Percentiles rank a stretch among this genome's conserved stretches.
Evolutionary conservation across 2,888 invertebrate species (phyloP).

Genomic region (Nomada hirtipes): DNA sequence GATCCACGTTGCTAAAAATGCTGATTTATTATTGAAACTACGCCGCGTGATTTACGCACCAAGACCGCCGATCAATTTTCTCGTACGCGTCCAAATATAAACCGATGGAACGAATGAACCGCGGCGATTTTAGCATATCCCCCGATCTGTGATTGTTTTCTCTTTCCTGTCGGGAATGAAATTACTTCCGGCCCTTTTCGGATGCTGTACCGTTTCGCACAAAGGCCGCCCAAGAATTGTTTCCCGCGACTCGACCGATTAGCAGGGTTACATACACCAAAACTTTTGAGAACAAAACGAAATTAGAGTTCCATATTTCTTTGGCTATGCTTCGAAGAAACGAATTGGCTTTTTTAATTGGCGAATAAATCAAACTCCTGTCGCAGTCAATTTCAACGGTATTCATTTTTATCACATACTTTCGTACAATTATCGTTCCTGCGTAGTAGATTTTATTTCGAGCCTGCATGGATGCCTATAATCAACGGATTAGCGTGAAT

Average conservation of each 20-base stretch:
- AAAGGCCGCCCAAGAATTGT: neutral
- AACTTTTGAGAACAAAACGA: neutral
- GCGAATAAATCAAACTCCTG: neutral
- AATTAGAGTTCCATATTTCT: neutral
- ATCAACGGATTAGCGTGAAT: neutral
- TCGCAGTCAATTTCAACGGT: too few species aligned
- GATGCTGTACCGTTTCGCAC: conserved; percentile 8
- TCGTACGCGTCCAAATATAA: neutral
- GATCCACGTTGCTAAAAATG: conserved; percentile 5
- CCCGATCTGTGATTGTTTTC: neutral
- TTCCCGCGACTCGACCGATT: conserved; percentile 22
- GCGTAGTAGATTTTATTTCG: too few species aligned
- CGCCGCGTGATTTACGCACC: conserved; percentile 1
- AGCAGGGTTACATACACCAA: neutral
- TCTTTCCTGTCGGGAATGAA: neutral
- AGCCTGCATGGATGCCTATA: too few species aligned
- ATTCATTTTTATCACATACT: too few species aligned
- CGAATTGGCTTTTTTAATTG: neutral
- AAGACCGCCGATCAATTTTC: neutral
- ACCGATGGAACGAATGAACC: neutral
- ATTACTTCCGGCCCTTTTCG: conserved; percentile 13
- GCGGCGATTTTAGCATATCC: too few species aligned
- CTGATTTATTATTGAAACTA: conserved; percentile 31
- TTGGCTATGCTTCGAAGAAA: too few species aligned
- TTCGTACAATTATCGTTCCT: too few species aligned